Evolutionary conservation across 2,797 vertebrate species (phyloP), one percentile per base, ranked within the genome.

Genomic region (Sebastes iracundus): DNA sequence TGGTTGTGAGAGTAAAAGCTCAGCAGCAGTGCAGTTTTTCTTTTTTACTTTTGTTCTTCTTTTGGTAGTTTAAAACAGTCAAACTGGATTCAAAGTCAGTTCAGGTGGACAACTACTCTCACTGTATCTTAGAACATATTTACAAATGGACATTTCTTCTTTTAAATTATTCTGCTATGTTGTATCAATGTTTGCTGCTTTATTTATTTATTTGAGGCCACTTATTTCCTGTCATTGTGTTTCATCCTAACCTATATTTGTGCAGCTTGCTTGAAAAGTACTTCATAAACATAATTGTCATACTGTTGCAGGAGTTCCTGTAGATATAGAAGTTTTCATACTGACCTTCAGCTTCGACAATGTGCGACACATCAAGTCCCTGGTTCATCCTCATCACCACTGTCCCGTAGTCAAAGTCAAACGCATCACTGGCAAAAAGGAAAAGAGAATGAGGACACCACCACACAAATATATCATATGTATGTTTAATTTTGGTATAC

Each of bases 341-440:
- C 90, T 77, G 55, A 99, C 99, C 99, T 97, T 99, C 96, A 66
- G 96, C 97, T 80, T 97, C 96, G 7, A 99, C 94, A 62, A 98
- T 94, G 68, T 97, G 96, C 6, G 97, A 97, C 83, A 99, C 94
- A 88, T 99, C 97, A 87, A 99, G 97, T 12, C 98, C 98, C 92
- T 99, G 95, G 81, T 88, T 93, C 75, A 98, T 95, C 91, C 99
- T 96, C 91, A 98, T 90, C 0, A 99, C 86, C 89, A 97, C 88
- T 7, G 96, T 96, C 1, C 99, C 98, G 0, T 97, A 97, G 88
- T 99, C 98, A 89, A 98, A 98, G 94, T 99, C 99, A 93, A 99
- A 98, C 0, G 97, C 97, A 60, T 99, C 98, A 20, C 99, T 99
- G 94, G 73, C 35, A 75, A 16, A 77, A 46, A 77, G 28, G 33